phyloP scores from a whole-genome alignment of 1,140 invertebrate genomes.

The Euwallacea fornicatus region DNA sequence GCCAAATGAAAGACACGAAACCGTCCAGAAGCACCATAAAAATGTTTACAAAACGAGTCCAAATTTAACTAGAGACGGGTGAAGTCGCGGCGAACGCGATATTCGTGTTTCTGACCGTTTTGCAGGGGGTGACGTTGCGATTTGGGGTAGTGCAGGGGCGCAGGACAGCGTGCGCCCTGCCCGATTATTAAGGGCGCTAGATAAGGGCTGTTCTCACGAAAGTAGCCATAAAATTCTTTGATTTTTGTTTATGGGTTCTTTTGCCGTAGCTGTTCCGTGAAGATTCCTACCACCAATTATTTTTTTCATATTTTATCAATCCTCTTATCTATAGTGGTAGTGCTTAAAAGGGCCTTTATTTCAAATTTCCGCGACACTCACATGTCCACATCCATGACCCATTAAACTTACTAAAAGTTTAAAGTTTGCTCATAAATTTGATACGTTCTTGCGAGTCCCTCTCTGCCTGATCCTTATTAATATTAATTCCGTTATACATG shows the following conservation, averaged over 20 bases:
- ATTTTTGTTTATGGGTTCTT: too few relatives aligned
- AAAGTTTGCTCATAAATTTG: background rate
- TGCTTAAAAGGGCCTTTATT: background rate
- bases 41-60: background rate
- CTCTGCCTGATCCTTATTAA: background rate
- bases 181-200: background rate
- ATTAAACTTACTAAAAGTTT: conserved; percentile 4
- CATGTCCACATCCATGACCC: background rate
- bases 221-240: background rate
- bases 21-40: background rate
- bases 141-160: conserved; percentile 17
- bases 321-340: background rate
- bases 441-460: background rate
- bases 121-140: conserved; percentile 28
- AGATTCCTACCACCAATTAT: too few relatives aligned
- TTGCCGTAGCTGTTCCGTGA: too few relatives aligned
- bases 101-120: conserved; percentile 11
- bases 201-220: background rate
- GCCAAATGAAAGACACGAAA: background rate
- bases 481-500: background rate
- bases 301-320: too few relatives aligned
- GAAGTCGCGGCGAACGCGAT: conserved; percentile 6
- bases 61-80: background rate
- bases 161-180: conserved; percentile 34
- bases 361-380: background rate